phyloP scores from a whole-genome alignment of 2,113 vertebrate species.

The Amphiprion ocellaris region DNA sequence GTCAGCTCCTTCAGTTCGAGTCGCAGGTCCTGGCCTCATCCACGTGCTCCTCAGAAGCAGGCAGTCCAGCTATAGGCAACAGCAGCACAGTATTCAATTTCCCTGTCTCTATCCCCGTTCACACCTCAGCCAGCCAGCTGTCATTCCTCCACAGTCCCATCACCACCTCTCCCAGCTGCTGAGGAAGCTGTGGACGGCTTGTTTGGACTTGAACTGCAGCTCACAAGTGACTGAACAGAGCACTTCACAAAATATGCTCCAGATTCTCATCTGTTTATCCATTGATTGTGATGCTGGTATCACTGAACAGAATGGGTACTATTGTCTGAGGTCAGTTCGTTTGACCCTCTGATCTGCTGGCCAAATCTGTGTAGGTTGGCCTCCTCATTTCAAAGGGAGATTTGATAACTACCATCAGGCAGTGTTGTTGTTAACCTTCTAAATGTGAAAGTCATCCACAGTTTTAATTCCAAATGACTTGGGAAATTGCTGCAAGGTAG shows the following conservation, averaged over 20 bases:
- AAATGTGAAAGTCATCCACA: conserved; percentile 55
- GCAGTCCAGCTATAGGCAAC: conserved; percentile 90
- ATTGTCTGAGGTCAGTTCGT: conserved; percentile 12
- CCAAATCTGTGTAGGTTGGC: conserved; percentile 19
- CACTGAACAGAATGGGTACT: conserved; percentile 31
- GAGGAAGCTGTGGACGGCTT: conserved; percentile 60
- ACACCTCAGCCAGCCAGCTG: conserved; percentile 86
- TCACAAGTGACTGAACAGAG: conserved; percentile 17
- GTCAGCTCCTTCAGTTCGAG: conserved; percentile 97
- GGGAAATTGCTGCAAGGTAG: conserved; percentile 19
- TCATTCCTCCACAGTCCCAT: conserved; percentile 97
- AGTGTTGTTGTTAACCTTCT: conserved; percentile 69
- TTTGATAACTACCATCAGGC: conserved; percentile 51
- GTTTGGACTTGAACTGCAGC: conserved; percentile 35
- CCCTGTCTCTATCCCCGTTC: conserved; percentile 95
- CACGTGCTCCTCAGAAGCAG: conserved; percentile 92
- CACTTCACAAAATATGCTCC: conserved; percentile 13
- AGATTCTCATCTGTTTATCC: conserved; percentile 2
- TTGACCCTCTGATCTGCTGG: conserved; percentile 32
- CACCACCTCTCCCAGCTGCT: conserved; percentile 97
- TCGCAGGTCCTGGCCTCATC: conserved; percentile 95
- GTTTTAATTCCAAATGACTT: conserved; percentile 17
- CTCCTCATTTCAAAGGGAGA: conserved; percentile 63
- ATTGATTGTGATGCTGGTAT: conserved; percentile 64
- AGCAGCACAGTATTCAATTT: conserved; percentile 95